Base-by-base conservation (phyloP, 2,888 invertebrate genomes). In the Campopleginae sp. region DNA sequence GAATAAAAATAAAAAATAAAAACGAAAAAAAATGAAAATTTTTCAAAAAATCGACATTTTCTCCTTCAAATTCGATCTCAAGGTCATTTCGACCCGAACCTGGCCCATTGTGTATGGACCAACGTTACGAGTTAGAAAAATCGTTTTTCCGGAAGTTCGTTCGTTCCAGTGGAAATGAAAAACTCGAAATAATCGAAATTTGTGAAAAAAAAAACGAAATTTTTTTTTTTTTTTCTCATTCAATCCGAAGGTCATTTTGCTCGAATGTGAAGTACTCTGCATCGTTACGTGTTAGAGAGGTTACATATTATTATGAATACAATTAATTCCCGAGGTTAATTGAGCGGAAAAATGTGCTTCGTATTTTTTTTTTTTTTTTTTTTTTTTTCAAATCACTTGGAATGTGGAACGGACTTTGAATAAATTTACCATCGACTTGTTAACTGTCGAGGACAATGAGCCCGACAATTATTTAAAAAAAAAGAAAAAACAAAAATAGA, bases 391-490 rank as follows among this genome's bases (percentile, higher is more conserved):
- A 19, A 27, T 27, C 14, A 5, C 19, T 23, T 27, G 14, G 46
- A 46, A 70, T 70, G 19, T 70, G 31, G 70, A 70, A 70, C 70
- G 23, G n/a, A 48, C 48, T 23, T 44, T 46, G 46, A 70, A 46
- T 70, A 70, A 70, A 44, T 70, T 48, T n/a, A 17, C 48, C 8
- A 31, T 31, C 17, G 5, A 44, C 31, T 31, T 70, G 23, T 31
- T 31, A 31, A 48, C 23, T 8, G 0, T 27, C 8, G 12, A 23
- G 46, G 27, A 70, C 70, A 70, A 70, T 70, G 12, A 44, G 23
- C 44, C 14, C n/a, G 5, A n/a, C 33, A 72, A 54, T 17, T 38
- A 38, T 33, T 33, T 31, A 0, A 6, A 48, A 17, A 48, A 48
- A 17, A 51, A 54, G 8, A 54, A 31, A 71, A 8, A 31, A 27